Evolutionary conservation across 1,140 invertebrate genomes (phyloP).

Genomic region (Polypedilum pembai): DNA sequence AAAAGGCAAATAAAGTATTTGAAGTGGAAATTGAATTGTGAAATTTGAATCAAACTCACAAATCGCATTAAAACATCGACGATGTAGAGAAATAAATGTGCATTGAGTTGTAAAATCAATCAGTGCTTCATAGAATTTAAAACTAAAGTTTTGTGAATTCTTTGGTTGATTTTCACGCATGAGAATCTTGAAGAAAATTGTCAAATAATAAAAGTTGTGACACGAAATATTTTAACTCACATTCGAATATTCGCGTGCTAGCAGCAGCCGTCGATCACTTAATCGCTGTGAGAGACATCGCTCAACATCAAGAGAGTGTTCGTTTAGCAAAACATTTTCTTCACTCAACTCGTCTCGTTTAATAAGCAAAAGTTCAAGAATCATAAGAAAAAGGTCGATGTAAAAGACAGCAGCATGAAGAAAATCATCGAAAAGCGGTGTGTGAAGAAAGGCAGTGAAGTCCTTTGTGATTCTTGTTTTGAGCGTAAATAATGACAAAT

Average conservation of each 20-base stretch:
- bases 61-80: conserved; percentile 14
- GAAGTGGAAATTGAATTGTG: neutral
- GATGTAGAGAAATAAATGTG: conserved; percentile 7
- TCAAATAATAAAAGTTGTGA: too few species aligned
- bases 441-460: neutral
- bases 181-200: too few species aligned
- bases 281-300: neutral
- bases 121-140: neutral
- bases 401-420: neutral
- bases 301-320: neutral
- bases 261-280: neutral
- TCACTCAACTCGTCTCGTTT: neutral
- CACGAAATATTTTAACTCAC: neutral
- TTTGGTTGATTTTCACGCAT: too few species aligned
- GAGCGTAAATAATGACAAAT: neutral
- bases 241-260: neutral
- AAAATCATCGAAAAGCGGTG: neutral
- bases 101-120: conserved; percentile 27
- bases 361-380: neutral
- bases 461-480: neutral
- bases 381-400: neutral
- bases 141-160: too few species aligned
- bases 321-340: neutral
- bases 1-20: neutral
- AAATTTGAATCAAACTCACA: neutral